Conservation (phyloP, 1,140 invertebrate genomes). For the Aphis craccivora region DNA sequence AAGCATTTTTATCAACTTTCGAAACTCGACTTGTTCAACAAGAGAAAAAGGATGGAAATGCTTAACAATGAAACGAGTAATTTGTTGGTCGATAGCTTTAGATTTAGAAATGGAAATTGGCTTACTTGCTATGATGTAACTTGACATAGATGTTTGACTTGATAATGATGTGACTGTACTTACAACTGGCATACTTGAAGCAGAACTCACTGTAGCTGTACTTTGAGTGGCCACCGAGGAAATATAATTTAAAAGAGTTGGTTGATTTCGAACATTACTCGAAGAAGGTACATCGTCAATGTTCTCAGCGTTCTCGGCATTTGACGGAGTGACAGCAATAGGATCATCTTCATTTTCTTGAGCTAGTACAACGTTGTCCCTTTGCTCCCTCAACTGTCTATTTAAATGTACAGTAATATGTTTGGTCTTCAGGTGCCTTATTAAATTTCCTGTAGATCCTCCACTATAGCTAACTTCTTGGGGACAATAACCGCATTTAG, state of each 20-base stretch:
- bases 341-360: no score
- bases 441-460: no score
- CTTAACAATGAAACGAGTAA: not conserved
- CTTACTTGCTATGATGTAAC: not conserved
- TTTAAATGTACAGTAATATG: no score
- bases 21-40: constrained; percentile 5
- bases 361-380: no score
- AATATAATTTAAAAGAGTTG: not conserved
- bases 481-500: no score
- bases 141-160: not conserved
- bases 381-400: no score
- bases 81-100: not conserved
- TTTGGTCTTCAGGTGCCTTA: no score
- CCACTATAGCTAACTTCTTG: no score
- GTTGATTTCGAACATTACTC: not conserved
- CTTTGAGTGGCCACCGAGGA: not conserved
- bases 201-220: not conserved
- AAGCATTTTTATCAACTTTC: constrained; percentile 59
- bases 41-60: constrained; percentile 24
- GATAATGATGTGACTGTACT: not conserved
- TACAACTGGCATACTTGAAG: not conserved
- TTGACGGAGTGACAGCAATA: no score
- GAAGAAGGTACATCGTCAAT: not conserved
- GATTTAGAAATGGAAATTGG: not conserved
- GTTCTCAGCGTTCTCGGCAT: no score